A percentile compares a stretch with the other conserved stretches of the same genome.
Evolutionary conservation across 2,797 vertebrate genomes (phyloP).

Genomic region (Darevskia nairensis): DNA sequence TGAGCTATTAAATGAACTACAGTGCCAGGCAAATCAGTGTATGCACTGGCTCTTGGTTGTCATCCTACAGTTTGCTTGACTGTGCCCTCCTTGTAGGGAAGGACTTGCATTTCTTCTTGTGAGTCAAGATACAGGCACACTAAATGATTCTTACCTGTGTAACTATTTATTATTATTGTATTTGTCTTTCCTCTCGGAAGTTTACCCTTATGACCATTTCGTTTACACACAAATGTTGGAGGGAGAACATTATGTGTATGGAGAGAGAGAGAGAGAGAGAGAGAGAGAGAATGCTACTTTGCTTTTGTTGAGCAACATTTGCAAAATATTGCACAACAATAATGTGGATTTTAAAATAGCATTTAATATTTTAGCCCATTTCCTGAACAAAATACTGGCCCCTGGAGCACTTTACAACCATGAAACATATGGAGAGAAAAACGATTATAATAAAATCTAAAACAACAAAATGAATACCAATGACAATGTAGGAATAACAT

Average conservation of each 20-base stretch:
- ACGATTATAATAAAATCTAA: not conserved
- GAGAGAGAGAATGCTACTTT: not conserved
- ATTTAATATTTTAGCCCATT: not conserved
- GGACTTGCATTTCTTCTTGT: not conserved
- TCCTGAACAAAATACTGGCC: not conserved
- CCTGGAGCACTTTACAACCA: not conserved
- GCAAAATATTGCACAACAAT: not conserved
- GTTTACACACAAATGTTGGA: not conserved
- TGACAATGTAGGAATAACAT: not conserved
- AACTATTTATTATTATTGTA: not conserved
- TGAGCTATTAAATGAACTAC: not conserved
- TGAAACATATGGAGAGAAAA: not conserved
- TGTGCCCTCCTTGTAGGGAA: not conserved
- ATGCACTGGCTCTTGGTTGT: not conserved
- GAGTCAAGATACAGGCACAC: not conserved
- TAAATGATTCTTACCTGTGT: not conserved
- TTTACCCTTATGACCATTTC: not conserved
- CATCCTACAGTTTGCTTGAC: not conserved
- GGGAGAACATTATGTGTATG: no score
- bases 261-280: no score
- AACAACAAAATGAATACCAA: not conserved
- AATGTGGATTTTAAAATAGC: not conserved
- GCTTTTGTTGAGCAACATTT: not conserved
- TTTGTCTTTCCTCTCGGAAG: not conserved
- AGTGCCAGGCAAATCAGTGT: not conserved